Evolutionary conservation across 2,888 invertebrate species (phyloP).

Genomic region (Caenorhabditis doughertyi): DNA sequence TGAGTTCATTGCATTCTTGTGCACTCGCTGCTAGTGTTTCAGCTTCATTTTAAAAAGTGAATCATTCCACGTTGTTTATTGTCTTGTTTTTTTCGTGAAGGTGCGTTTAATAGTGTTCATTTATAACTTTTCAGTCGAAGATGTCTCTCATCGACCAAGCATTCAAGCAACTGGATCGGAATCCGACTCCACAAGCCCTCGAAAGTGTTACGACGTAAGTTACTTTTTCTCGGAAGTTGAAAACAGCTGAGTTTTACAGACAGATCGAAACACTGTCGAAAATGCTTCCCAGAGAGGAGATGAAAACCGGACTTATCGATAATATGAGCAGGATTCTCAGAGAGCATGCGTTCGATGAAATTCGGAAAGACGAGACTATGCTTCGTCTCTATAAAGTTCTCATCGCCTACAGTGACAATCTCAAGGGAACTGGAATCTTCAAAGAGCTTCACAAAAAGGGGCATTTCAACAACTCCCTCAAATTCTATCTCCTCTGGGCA

Average conservation of each 20-base stretch:
- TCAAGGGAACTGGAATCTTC: constrained; percentile 67
- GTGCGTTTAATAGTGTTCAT: too few species aligned
- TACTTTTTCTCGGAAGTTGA: neutral
- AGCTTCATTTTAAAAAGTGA: too few species aligned
- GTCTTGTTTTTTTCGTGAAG: too few species aligned
- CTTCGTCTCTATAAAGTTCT: constrained; percentile 64
- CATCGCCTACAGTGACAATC: constrained; percentile 65
- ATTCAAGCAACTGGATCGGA: constrained; percentile 13
- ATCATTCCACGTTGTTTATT: too few species aligned
- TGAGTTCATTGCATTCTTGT: too few species aligned
- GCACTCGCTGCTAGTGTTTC: too few species aligned
- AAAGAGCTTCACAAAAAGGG: constrained; percentile 66
- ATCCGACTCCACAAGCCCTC: constrained; percentile 6
- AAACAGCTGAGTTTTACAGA: neutral
- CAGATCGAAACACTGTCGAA: constrained; percentile 41
- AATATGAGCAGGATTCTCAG: constrained; percentile 17
- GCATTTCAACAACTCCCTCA: constrained; percentile 62
- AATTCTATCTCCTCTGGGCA: constrained; percentile 71
- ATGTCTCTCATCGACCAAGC: constrained; percentile 6
- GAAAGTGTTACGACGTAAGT: constrained; percentile 41
- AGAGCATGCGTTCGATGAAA: constrained; percentile 2
- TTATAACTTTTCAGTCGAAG: neutral
- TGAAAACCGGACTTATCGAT: constrained; percentile 26
- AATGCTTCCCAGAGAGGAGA: constrained; percentile 7
- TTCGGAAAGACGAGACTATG: constrained; percentile 41